These are phyloP conservation scores for Macroramphosus scolopax DNA, from an alignment of 2,797 vertebrate genomes.

Conservation along the genomic window DNA sequence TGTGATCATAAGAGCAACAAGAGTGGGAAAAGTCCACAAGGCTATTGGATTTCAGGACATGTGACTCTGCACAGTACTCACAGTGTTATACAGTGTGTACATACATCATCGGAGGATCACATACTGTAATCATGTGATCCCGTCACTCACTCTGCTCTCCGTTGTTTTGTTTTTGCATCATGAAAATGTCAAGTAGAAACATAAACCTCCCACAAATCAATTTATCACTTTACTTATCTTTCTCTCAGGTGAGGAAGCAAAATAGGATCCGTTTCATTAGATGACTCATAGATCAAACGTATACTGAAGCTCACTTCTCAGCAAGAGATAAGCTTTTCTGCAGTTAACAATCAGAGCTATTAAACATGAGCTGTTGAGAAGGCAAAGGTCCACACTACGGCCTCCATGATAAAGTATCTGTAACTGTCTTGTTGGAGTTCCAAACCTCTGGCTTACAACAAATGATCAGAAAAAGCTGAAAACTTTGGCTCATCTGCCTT, in stretches of 20 bases:
- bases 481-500: constrained; percentile 12
- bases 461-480: constrained; percentile 12
- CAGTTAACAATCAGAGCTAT: no score
- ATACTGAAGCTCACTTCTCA: neutral
- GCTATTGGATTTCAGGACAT: no score
- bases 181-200: constrained; percentile 2
- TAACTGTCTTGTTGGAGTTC: constrained; percentile 42
- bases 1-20: no score
- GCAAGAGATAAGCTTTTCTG: no score
- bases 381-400: neutral
- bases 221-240: neutral
- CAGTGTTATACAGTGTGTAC: no score
- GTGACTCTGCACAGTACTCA: no score
- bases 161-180: no score
- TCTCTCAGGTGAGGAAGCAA: neutral
- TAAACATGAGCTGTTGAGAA: no score
- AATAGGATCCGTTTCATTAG: neutral
- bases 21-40: no score
- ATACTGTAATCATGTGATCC: no score
- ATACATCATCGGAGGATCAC: no score
- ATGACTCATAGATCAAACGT: neutral
- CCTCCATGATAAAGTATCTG: constrained; percentile 28
- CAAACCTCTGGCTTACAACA: constrained; percentile 35
- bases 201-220: constrained; percentile 3
- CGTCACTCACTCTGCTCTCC: no score